These are phyloP conservation scores for Poecile atricapillus DNA, from an alignment of 2,113 vertebrate species.

Conservation along the genomic window DNA sequence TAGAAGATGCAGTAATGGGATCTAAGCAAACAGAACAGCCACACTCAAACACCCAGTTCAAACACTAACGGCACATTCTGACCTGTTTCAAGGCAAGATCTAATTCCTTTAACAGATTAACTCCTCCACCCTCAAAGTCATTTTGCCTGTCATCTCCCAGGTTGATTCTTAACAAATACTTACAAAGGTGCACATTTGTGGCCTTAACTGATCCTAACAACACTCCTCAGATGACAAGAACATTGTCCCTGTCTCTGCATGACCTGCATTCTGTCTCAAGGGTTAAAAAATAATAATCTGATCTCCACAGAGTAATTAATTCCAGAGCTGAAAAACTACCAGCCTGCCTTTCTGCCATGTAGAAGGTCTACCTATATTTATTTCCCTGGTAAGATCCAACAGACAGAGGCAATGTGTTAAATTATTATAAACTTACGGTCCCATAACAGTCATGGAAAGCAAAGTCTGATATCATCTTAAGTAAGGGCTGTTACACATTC, in stretches of 20 bases:
- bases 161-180: neutral
- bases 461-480: neutral
- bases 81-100: constrained; percentile 44
- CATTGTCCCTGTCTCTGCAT: neutral
- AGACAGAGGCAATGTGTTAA: neutral
- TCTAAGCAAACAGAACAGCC: constrained; percentile 52
- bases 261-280: neutral
- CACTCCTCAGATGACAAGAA: neutral
- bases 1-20: constrained; percentile 12
- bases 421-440: neutral
- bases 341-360: neutral
- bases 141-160: neutral
- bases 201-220: neutral
- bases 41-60: constrained; percentile 26
- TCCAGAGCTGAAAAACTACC: neutral
- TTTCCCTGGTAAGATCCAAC: neutral
- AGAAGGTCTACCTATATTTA: neutral
- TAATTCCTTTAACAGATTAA: constrained; percentile 50
- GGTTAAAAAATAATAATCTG: neutral
- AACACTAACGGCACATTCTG: constrained; percentile 36
- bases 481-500: neutral
- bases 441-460: neutral
- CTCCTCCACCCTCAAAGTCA: neutral
- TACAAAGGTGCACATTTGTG: neutral
- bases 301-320: neutral